phyloP scores from a whole-genome alignment of 2,797 vertebrate genomes.

The Petrocephalus schoutedeni region DNA sequence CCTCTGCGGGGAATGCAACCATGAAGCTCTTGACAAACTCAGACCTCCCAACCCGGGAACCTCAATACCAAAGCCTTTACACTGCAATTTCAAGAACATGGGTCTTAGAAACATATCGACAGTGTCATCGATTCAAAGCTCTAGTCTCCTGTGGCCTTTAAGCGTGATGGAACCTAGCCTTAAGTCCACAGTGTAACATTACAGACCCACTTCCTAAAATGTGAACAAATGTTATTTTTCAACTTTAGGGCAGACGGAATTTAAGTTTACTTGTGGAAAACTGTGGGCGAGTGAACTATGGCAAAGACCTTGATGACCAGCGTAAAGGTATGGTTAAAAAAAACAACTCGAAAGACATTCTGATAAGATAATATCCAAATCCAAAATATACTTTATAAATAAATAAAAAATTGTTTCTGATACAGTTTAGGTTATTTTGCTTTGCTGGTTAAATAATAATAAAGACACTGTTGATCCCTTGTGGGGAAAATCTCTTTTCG shows the following conservation, averaged over 20 bases:
- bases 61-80: neutral
- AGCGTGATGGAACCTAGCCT: neutral
- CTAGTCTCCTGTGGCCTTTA: neutral
- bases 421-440: neutral
- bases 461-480: neutral
- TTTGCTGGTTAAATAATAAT: neutral
- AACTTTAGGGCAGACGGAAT: conserved; percentile 63
- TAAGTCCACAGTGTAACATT: neutral
- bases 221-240: conserved; percentile 8
- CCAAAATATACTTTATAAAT: neutral
- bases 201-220: neutral
- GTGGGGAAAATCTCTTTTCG: neutral
- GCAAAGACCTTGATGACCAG: conserved; percentile 72
- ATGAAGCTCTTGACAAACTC: conserved; percentile 19
- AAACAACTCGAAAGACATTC: neutral
- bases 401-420: neutral
- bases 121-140: neutral
- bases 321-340: conserved; percentile 71
- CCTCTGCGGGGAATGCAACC: conserved; percentile 23
- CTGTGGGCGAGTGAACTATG: conserved; percentile 86
- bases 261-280: conserved; percentile 85
- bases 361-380: neutral
- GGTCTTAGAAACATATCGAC: neutral
- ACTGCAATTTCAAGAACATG: neutral
- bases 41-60: neutral